Percentiles rank a stretch among this genome's conserved stretches.
phyloP scores from a whole-genome alignment of 2,888 invertebrate species.

The Bembecia ichneumoniformis region DNA sequence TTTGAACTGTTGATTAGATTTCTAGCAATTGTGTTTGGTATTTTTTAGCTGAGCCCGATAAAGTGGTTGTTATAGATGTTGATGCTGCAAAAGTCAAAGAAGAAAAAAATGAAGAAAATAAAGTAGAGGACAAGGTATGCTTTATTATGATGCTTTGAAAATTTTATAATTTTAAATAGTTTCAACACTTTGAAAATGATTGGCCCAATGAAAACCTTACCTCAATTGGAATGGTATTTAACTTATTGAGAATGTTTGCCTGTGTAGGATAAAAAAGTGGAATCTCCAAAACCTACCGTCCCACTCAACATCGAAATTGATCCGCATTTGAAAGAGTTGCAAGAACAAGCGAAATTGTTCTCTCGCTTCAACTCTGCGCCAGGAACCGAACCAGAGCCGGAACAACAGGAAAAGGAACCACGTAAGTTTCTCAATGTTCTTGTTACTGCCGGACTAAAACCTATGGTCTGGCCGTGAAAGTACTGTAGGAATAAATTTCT shows the following conservation, averaged over 20 bases:
- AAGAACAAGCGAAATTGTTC: constrained; percentile 70
- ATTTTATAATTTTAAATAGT: neutral
- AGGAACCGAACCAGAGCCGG: constrained; percentile 42
- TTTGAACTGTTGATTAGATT: too few species aligned
- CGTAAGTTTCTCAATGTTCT: constrained; percentile 32
- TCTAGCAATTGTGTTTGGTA: neutral
- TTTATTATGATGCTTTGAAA: constrained; percentile 1
- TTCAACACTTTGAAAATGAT: neutral
- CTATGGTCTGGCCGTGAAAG: constrained; percentile 1
- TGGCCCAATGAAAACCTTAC: too few species aligned
- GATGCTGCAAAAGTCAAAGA: constrained; percentile 49
- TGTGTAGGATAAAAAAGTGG: constrained; percentile 44
- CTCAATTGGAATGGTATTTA: neutral
- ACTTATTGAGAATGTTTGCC: neutral
- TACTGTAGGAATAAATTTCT: too few species aligned
- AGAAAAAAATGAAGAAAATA: constrained; percentile 47
- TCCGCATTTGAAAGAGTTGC: constrained; percentile 61
- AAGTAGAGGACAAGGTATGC: constrained; percentile 49
- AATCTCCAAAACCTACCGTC: constrained; percentile 48
- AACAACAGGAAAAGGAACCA: constrained; percentile 46
- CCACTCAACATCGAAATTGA: constrained; percentile 68
- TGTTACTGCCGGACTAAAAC: neutral
- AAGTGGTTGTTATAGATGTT: constrained; percentile 58
- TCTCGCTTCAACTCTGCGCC: constrained; percentile 53
- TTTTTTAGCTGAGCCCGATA: constrained; percentile 35